Percentiles rank a stretch among this genome's conserved stretches.
Conservation (phyloP, 2,888 invertebrate genomes). For the Pristionchus maxplancki region DNA sequence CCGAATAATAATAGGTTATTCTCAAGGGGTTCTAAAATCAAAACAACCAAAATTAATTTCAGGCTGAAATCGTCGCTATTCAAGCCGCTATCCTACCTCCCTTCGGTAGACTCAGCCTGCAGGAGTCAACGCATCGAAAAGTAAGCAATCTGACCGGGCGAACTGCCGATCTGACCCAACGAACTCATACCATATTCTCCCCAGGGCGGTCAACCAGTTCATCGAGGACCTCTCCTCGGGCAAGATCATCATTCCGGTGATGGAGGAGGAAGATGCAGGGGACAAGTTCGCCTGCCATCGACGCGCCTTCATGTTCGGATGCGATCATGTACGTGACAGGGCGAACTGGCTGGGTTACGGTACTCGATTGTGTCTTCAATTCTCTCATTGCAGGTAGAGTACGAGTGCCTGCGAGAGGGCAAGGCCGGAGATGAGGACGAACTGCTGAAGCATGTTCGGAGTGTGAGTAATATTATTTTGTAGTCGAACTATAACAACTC, state of each 20-base stretch:
- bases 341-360: background rate
- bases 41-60: background rate
- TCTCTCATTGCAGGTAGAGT: constrained; percentile 18
- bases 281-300: constrained; percentile 70
- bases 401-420: constrained; percentile 47
- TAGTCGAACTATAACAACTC: too few relatives aligned
- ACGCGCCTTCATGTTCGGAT: constrained; percentile 68
- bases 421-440: constrained; percentile 47
- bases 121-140: constrained; percentile 64
- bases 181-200: constrained; percentile 4
- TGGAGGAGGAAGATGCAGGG: constrained; percentile 58
- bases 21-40: background rate
- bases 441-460: constrained; percentile 54
- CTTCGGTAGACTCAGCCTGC: constrained; percentile 66
- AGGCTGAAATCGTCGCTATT: constrained; percentile 67
- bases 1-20: background rate
- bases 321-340: constrained; percentile 53
- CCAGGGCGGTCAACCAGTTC: constrained; percentile 64
- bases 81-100: constrained; percentile 73
- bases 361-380: background rate
- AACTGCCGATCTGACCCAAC: constrained; percentile 18
- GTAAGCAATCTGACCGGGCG: constrained; percentile 6
- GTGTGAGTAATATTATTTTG: constrained; percentile 35
- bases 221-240: constrained; percentile 61
- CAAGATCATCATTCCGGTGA: constrained; percentile 58